These are phyloP conservation scores for Serilophus lunatus DNA, from an alignment of 2,113 vertebrate species.

Conservation along the genomic window DNA sequence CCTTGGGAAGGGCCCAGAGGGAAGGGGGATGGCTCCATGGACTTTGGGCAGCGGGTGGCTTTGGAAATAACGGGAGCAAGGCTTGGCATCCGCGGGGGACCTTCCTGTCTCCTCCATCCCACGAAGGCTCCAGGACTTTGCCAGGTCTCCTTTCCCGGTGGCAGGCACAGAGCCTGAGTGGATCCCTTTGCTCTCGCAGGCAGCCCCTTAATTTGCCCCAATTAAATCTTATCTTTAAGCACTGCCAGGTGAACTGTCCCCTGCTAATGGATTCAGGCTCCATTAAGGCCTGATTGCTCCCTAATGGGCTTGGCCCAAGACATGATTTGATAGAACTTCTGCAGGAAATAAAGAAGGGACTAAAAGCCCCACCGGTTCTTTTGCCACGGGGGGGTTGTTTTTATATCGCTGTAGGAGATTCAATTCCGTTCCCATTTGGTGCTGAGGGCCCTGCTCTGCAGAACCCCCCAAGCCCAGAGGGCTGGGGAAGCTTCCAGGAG, in stretches of 20 bases:
- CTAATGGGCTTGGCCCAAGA: conserved; percentile 89
- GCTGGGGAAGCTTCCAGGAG: too few species aligned
- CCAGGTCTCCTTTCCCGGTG: conserved; percentile 47
- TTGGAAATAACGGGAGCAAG: too few species aligned
- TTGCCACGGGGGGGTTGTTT: background rate
- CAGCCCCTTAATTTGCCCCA: conserved; percentile 86
- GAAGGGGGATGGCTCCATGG: too few species aligned
- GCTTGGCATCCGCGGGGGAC: too few species aligned
- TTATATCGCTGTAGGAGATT: background rate
- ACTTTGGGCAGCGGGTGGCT: too few species aligned
- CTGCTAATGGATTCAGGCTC: conserved; percentile 91
- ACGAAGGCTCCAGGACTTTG: too few species aligned
- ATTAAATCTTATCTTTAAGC: conserved; percentile 97
- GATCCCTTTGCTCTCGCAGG: conserved; percentile 79
- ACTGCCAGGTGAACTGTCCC: conserved; percentile 95
- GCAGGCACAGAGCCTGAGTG: conserved; percentile 74
- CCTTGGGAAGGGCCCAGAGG: too few species aligned
- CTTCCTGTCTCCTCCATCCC: too few species aligned
- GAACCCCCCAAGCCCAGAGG: background rate
- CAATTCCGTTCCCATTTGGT: conserved; percentile 18
- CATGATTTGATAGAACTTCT: conserved; percentile 84
- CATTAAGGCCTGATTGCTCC: conserved; percentile 94
- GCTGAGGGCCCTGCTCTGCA: background rate
- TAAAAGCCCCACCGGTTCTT: conserved; percentile 60
- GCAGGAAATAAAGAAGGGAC: conserved; percentile 78